Evolutionary conservation across 2,888 invertebrate species (phyloP).

Genomic region (Lepeophtheirus nordmannii): DNA sequence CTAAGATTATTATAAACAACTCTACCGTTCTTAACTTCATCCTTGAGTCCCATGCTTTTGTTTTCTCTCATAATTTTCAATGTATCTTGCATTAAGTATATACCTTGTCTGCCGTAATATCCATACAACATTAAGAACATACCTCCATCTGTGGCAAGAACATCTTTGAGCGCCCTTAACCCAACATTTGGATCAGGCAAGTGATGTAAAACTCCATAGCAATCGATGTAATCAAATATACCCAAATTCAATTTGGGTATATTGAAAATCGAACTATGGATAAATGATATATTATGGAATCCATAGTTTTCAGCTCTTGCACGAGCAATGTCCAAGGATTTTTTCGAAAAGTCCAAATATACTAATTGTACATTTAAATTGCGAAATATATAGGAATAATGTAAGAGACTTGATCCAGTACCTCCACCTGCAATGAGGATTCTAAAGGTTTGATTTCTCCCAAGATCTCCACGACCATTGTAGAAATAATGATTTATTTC

Average conservation of each 20-base stretch:
- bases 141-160: background rate
- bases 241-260: background rate
- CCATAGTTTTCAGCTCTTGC: background rate
- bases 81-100: background rate
- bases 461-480: background rate
- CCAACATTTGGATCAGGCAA: background rate
- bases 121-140: slow-evolving; percentile 1
- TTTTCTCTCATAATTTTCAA: background rate
- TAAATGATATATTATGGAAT: background rate
- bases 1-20: background rate
- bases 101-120: background rate
- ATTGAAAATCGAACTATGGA: background rate
- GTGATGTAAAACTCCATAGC: background rate
- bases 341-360: background rate
- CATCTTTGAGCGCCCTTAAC: background rate
- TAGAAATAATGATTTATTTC: slow-evolving; percentile 6
- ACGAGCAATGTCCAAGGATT: slow-evolving; percentile 5
- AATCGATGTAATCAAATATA: background rate
- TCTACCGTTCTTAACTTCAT: background rate
- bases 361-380: background rate
- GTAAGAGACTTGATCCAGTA: background rate
- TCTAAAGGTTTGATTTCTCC: background rate
- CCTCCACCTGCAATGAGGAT: background rate
- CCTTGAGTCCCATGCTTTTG: background rate
- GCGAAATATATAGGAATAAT: background rate